Evolutionary conservation across 2,797 vertebrate genomes (phyloP).

Genomic region (Coluber constrictor): DNA sequence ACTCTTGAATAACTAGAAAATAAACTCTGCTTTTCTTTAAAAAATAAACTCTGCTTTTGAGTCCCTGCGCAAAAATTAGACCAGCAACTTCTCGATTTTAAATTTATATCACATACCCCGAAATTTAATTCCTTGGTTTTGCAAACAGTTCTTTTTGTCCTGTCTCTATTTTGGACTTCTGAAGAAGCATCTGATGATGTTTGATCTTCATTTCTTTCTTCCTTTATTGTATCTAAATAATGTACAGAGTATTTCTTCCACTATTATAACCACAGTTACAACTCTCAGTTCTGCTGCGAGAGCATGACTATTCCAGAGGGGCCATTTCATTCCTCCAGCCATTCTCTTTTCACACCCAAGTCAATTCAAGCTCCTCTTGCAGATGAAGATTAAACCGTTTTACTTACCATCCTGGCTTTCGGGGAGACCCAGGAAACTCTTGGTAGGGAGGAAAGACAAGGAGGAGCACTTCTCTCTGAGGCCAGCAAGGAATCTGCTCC

Average conservation of each 20-base stretch:
- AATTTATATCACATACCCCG: accelerated
- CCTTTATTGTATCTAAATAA: background rate
- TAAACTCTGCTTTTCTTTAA: background rate
- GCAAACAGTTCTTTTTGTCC: background rate
- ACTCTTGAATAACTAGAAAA: background rate
- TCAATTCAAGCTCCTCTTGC: background rate
- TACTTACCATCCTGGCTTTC: background rate
- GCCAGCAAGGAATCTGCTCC: background rate
- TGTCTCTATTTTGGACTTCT: background rate
- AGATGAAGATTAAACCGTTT: background rate
- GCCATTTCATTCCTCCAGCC: background rate
- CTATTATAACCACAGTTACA: background rate
- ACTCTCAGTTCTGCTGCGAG: too few relatives aligned
- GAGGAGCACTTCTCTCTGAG: background rate
- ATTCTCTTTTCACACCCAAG: background rate
- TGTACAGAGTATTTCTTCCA: background rate
- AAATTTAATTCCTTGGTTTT: too few relatives aligned
- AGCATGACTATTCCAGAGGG: too few relatives aligned
- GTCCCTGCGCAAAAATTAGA: background rate
- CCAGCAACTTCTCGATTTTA: background rate
- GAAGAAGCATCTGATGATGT: background rate
- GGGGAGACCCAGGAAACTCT: background rate
- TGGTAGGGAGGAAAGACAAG: background rate
- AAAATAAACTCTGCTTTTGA: background rate
- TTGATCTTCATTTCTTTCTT: background rate